Conservation (phyloP, 2,113 vertebrate species). For the Nipponia nippon region DNA sequence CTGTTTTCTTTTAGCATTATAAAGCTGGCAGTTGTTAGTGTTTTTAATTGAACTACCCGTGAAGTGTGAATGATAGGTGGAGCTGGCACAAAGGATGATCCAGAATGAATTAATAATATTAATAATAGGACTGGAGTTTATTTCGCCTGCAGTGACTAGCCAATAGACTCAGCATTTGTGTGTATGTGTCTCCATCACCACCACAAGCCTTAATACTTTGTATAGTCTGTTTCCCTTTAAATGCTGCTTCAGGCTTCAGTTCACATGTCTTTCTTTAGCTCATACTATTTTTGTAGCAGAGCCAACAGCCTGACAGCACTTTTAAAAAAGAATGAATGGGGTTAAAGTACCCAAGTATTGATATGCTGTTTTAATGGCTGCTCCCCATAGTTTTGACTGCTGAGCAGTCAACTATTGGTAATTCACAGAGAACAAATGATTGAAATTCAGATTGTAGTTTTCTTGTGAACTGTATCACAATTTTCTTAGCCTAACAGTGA, state of each 20-base stretch:
- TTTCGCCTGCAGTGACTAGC: neutral
- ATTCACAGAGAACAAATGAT: neutral
- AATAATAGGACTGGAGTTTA: neutral
- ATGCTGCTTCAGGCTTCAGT: constrained; percentile 50
- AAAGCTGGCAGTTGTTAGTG: constrained; percentile 40
- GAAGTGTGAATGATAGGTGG: constrained; percentile 55
- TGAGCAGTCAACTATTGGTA: neutral
- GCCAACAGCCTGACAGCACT: constrained; percentile 53
- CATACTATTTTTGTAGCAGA: constrained; percentile 39
- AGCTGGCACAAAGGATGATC: constrained; percentile 14
- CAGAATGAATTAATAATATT: constrained; percentile 39
- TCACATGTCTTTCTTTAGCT: constrained; percentile 59
- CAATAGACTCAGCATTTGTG: constrained; percentile 15
- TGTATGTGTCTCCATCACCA: neutral
- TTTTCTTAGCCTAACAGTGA: neutral
- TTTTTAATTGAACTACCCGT: constrained; percentile 54
- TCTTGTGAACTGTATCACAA: neutral
- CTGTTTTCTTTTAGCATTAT: constrained; percentile 66
- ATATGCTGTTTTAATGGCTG: neutral
- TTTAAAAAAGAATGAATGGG: constrained; percentile 43
- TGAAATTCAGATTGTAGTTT: neutral
- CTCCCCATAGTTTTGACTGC: constrained; percentile 21
- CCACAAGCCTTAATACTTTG: constrained; percentile 23
- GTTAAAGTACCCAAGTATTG: constrained; percentile 34
- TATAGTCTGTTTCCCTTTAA: constrained; percentile 54